A percentile compares a stretch with the other conserved stretches of the same genome.
Evolutionary conservation across 2,888 invertebrate genomes (phyloP).

Genomic region (Philaethria dido): DNA sequence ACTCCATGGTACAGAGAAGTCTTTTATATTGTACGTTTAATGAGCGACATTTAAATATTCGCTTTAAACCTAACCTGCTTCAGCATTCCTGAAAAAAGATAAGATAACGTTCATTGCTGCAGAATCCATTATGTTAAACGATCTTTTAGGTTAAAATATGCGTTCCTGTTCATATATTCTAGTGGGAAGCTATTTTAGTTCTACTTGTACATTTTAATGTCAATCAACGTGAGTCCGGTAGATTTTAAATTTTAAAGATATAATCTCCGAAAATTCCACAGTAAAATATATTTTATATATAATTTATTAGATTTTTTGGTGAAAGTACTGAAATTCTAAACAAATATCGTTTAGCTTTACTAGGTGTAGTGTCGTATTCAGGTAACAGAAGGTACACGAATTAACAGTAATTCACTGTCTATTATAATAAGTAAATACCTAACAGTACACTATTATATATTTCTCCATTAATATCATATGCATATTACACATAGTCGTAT

Average conservation of each 20-base stretch:
- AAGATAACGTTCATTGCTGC: slow-evolving; percentile 30
- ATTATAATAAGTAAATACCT: background rate
- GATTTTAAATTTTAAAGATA: background rate
- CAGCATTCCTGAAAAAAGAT: slow-evolving; percentile 27
- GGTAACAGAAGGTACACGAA: background rate
- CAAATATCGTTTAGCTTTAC: background rate
- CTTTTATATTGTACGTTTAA: slow-evolving; percentile 35
- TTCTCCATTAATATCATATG: slow-evolving; percentile 24
- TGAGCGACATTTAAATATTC: slow-evolving; percentile 39
- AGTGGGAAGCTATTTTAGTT: background rate
- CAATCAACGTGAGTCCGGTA: background rate
- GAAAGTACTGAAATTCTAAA: background rate
- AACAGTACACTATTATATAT: slow-evolving; percentile 16
- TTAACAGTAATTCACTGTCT: background rate
- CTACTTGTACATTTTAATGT: background rate
- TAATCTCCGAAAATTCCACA: background rate
- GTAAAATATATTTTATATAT: no score
- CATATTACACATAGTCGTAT: slow-evolving; percentile 21
- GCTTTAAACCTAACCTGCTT: slow-evolving; percentile 29
- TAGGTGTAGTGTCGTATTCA: background rate
- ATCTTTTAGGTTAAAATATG: slow-evolving; percentile 19
- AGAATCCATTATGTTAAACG: slow-evolving; percentile 25
- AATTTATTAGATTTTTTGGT: background rate
- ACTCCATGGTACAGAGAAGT: slow-evolving; percentile 28
- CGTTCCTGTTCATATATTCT: slow-evolving; percentile 12